Evolutionary conservation across 23 tunicate genomes (phyloP).

Genomic region (Diplosoma virens): DNA sequence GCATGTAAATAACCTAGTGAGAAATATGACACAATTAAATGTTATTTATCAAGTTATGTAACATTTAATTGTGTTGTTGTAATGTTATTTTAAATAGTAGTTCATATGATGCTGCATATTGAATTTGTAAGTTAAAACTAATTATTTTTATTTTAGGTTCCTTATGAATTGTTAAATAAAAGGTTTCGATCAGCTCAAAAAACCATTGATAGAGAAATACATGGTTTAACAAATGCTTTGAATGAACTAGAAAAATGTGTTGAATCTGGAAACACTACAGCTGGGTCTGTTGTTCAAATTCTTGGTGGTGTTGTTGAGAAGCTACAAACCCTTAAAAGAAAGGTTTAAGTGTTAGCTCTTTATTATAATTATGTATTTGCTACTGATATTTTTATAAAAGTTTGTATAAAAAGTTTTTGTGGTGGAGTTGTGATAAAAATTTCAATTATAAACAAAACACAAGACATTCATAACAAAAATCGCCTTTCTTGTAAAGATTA

Average conservation of each 20-base stretch:
- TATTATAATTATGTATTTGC: too few species aligned
- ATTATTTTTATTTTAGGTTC: slow-evolving; percentile 48
- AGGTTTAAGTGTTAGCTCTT: too few species aligned
- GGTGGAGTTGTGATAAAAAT: too few species aligned
- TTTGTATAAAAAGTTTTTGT: too few species aligned
- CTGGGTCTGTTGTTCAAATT: slow-evolving; percentile 61
- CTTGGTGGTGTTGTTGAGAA: slow-evolving; percentile 86
- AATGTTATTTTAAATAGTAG: not conserved
- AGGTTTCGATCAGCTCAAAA: slow-evolving; percentile 92
- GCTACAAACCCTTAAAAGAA: slow-evolving; percentile 71
- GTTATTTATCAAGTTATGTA: not conserved
- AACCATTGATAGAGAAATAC: slow-evolving; percentile 82
- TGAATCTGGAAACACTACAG: slow-evolving; percentile 59
- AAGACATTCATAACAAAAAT: too few species aligned
- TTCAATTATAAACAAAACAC: too few species aligned
- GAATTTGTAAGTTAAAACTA: not conserved
- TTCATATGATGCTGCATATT: not conserved
- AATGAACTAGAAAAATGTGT: slow-evolving; percentile 71
- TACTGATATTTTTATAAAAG: too few species aligned
- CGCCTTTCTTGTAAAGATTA: too few species aligned
- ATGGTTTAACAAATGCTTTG: slow-evolving; percentile 63
- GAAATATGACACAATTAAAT: not conserved
- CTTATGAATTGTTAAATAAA: slow-evolving; percentile 87
- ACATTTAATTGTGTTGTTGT: not conserved
- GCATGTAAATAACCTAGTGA: too few species aligned